Conservation (phyloP, 2,888 invertebrate genomes). For the Timema cristinae region DNA sequence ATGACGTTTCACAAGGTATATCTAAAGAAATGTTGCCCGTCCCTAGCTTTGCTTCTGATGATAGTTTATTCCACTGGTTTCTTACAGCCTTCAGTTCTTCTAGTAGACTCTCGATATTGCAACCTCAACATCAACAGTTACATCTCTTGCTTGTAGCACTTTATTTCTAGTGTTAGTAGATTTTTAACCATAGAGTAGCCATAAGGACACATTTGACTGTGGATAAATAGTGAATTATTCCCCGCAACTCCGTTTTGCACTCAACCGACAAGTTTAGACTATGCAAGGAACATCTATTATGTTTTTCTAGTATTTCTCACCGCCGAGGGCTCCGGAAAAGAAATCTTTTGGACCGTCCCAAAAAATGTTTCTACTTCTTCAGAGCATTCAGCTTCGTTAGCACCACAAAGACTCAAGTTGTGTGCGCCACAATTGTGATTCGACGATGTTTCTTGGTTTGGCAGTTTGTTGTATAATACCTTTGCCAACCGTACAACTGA, state of each 20-base stretch:
- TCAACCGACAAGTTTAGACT: not conserved
- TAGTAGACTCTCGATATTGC: too few species aligned
- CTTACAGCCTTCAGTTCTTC: too few species aligned
- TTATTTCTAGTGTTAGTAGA: too few species aligned
- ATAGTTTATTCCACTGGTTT: too few species aligned
- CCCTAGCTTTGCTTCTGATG: too few species aligned
- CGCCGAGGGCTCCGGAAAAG: not conserved
- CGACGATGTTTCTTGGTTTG: not conserved
- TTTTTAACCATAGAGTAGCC: not conserved
- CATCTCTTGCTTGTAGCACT: too few species aligned
- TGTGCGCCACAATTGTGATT: constrained; percentile 10
- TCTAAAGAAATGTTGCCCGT: too few species aligned
- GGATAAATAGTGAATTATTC: not conserved
- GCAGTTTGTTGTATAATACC: constrained; percentile 3
- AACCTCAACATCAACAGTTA: too few species aligned
- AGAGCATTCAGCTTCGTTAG: constrained; percentile 15
- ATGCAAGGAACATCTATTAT: not conserved
- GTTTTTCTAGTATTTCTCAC: not conserved
- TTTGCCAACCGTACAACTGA: not conserved
- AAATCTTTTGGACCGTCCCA: constrained; percentile 5
- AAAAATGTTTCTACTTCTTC: constrained; percentile 12
- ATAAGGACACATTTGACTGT: not conserved
- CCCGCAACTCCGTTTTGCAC: not conserved
- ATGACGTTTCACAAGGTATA: too few species aligned
- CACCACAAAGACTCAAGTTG: not conserved